phyloP scores from a whole-genome alignment of 1,140 invertebrate genomes.

The Eriosoma lanigerum region DNA sequence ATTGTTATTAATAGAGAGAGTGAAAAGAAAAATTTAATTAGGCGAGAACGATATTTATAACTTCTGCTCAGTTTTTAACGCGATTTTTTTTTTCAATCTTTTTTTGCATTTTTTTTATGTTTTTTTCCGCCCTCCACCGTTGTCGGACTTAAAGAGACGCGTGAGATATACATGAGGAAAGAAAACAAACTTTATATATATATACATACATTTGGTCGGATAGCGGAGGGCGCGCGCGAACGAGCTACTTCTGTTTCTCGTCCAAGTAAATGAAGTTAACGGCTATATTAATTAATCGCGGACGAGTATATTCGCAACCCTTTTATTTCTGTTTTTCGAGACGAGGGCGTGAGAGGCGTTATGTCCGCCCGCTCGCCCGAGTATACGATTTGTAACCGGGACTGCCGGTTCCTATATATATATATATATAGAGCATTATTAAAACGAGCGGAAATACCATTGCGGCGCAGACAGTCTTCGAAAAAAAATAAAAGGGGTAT shows the following conservation, averaged over 20 bases:
- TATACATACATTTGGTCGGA: neutral
- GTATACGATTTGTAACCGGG: neutral
- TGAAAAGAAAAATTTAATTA: slow-evolving; percentile 42
- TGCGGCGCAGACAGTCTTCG: neutral
- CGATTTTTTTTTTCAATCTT: slow-evolving; percentile 24
- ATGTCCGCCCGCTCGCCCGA: neutral
- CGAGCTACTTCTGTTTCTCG: slow-evolving; percentile 24
- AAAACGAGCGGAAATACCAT: slow-evolving; percentile 37
- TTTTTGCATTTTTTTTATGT: neutral
- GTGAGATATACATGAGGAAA: neutral
- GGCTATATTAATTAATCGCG: slow-evolving; percentile 51
- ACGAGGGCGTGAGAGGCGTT: slow-evolving; percentile 36
- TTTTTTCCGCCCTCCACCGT: neutral
- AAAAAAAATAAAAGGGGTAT: slow-evolving; percentile 12
- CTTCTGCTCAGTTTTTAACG: slow-evolving; percentile 6
- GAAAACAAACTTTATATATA: neutral
- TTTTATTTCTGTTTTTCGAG: slow-evolving; percentile 32
- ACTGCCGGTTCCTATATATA: too few relatives aligned
- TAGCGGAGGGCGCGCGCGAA: neutral
- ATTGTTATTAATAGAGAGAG: neutral
- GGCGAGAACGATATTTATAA: slow-evolving; percentile 45
- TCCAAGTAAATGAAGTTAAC: slow-evolving; percentile 37
- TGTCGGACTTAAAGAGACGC: slow-evolving; percentile 7
- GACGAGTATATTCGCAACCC: slow-evolving; percentile 33
- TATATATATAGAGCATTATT: neutral